Evolutionary conservation across 2,113 vertebrate genomes (phyloP).

Genomic region (Camelus bactrianus): DNA sequence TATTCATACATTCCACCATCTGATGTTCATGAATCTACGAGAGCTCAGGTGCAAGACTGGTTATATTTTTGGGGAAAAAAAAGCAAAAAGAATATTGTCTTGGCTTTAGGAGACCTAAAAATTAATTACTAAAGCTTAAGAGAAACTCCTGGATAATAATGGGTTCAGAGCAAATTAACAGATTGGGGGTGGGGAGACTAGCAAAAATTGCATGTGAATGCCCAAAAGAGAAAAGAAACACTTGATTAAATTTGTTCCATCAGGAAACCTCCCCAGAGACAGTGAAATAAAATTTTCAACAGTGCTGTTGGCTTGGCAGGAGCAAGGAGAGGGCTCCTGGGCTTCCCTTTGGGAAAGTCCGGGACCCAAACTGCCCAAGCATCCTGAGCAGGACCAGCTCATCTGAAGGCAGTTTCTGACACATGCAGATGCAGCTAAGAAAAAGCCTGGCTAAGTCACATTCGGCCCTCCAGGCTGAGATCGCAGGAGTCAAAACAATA

Average conservation of each 20-base stretch:
- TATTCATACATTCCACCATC: not conserved
- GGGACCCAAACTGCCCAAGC: not conserved
- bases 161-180: constrained; percentile 23
- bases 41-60: not conserved
- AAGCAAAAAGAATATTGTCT: not conserved
- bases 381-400: not conserved
- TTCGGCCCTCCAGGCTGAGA: not conserved
- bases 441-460: not conserved
- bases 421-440: not conserved
- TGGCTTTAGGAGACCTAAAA: constrained; percentile 36
- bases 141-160: constrained; percentile 56
- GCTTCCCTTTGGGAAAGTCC: not conserved
- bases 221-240: constrained; percentile 49
- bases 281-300: constrained; percentile 37
- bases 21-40: not conserved
- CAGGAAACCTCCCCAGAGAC: constrained; percentile 44
- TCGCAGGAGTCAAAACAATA: not conserved
- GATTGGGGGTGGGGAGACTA: not conserved
- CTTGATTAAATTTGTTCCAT: constrained; percentile 64
- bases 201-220: constrained; percentile 3
- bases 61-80: not conserved
- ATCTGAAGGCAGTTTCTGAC: not conserved
- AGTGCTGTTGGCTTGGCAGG: not conserved
- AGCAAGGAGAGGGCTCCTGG: not conserved
- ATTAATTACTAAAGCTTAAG: constrained; percentile 37